These are phyloP conservation scores for Formica selysi DNA, from an alignment of 1,140 invertebrate species.

Conservation along the genomic window DNA sequence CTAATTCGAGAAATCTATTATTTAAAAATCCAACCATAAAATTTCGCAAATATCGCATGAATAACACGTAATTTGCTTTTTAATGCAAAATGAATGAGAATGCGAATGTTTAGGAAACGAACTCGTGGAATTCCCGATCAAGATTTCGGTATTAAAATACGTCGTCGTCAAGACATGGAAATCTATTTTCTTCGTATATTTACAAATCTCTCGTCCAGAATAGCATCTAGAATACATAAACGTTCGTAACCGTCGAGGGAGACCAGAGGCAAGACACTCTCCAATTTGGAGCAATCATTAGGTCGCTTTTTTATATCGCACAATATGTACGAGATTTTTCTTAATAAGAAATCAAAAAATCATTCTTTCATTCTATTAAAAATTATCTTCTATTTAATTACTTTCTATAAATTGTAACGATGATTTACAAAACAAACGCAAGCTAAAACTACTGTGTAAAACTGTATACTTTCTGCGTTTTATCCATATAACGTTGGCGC, in stretches of 20 bases:
- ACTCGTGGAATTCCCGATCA: constrained; percentile 30
- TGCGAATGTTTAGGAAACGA: neutral
- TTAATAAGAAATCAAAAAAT: neutral
- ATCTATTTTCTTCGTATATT: constrained; percentile 74
- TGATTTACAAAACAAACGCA: neutral
- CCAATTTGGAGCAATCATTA: neutral
- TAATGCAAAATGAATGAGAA: neutral
- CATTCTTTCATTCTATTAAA: neutral
- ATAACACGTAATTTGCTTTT: constrained; percentile 27
- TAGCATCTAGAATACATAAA: constrained; percentile 68
- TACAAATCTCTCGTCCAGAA: constrained; percentile 61
- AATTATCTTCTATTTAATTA: too few relatives aligned
- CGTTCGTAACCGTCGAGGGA: neutral
- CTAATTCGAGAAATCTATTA: neutral
- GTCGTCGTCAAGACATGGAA: constrained; percentile 1
- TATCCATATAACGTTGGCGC: neutral
- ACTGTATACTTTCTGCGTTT: neutral
- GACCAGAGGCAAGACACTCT: constrained; percentile 16
- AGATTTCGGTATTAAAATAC: constrained; percentile 15
- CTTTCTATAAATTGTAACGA: neutral
- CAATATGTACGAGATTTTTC: neutral
- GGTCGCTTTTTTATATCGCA: neutral
- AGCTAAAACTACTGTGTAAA: neutral
- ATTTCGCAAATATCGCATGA: constrained; percentile 7
- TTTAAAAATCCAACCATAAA: neutral